Base-by-base conservation (phyloP, 2,888 invertebrate species). In the Xanthorhoe spadicearia region DNA sequence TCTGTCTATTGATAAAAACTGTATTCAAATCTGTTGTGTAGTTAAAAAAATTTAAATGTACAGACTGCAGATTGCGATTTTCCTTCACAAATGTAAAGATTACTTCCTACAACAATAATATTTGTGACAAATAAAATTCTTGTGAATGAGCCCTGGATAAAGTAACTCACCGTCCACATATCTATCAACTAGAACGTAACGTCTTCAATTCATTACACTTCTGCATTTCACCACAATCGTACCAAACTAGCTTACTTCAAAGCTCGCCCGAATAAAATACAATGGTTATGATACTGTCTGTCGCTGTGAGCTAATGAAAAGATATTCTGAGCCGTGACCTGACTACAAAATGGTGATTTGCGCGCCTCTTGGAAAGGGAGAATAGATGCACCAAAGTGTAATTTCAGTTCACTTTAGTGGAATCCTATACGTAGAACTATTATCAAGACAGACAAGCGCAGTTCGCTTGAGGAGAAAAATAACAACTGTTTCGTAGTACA, bases 241-340 rank as follows among this genome's bases (percentile, higher is more conserved):
- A 17, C 9, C 7, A 38, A 59, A 43, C 35, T 46, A 15, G 4
- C 6, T 15, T 17, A 50, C 50, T 50, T 15, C 32, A 19, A 62
- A 66, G 54, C 54, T 54, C 19, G 38, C 58, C 58, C 59, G 28
- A 48, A 61, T 59, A 59, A 54, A 69, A 68, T 52, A 68, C 66
- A 70, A 69, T 54, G 66, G 65, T 58, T 73, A 69, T 72, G 69
- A 74, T 67, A 63, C 61, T 43, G 67, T 66, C 64, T 70, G 71
- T 69, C 69, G 66, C 63, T 64, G 58, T 62, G 66, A 76, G 70
- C 72, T 81, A 79, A 82, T 82, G 77, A 80, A 82, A 83, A 82
- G 70, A 80, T 77, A 77, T 79, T 78, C 74, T 69, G 76, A 77
- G 73, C 72, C 74, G 74, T 76, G 74, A 74, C 74, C 64, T 55